Base-by-base conservation (phyloP, 1,140 invertebrate genomes). In the Octopus bimaculoides region DNA sequence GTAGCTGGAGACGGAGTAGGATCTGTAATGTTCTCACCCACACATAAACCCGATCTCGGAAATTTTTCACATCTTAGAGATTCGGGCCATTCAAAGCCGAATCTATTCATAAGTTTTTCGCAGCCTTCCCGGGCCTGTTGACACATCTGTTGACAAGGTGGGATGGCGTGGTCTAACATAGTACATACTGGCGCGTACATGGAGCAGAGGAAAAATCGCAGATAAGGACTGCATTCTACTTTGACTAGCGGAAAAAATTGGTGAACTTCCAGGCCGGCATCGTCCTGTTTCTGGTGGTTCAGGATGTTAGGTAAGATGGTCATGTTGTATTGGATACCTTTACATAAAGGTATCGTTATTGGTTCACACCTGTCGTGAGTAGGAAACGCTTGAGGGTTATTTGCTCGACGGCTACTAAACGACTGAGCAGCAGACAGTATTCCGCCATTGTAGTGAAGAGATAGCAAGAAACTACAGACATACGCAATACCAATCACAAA, bases 281-380 rank as follows among this genome's bases (percentile, higher is more conserved):
- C 97, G 85, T 98, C 96, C 90, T 99, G 97, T 84, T 95, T 97
- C 77, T 94, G 93, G 86, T 99, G 98, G 78, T 95, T 94, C 82
- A 99, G 91, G 55, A 98, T 87, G 91, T 99, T 99, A 5, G 97
- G 97, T 94, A 98, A 96, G 79, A 98, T 97, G 0, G 97, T 99
- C 90, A 94, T 92, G 89, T 99, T 99, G 90, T 99, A 99, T 55
- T 93, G 93, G 78, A 99, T 95, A 86, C 97, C 94, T 89, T 94
- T 94, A 91, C 98, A 99, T 84, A 98, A 92, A 12, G 94, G 94
- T 80, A 98, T 96, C 5, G 94, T 96, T 81, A 99, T 98, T 4
- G 94, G 94, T 88, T 98, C 96, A 91, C 97, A 98, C 87, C 94
- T 94, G 84, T 94, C 94, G 88, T 97, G 84, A 10, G 79, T 79